Evolutionary conservation across 1,140 invertebrate genomes (phyloP), one percentile per base, ranked within the genome.

Genomic region (Drosophila nigromelanica): DNA sequence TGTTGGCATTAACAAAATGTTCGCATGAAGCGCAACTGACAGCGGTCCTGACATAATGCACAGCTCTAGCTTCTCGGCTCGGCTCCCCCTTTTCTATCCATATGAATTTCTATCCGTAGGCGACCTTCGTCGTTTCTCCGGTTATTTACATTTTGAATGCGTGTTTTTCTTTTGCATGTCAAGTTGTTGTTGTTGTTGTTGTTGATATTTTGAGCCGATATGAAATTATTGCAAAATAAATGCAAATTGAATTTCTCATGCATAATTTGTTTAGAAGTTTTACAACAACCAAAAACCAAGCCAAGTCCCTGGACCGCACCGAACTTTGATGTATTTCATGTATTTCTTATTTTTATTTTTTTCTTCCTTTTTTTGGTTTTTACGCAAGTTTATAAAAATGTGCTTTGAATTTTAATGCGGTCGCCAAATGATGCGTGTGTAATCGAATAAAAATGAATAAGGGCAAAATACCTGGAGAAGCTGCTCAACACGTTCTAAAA

Each of bases 171-270:
- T 86, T 72, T 67, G 43, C 73, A 77, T 80, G 61, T 51, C 64
- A 35, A 60, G 51, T 64, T 79, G 56, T 43, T 78, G 54, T 18
- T 42, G 18, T 63, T 80, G 61, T 74, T 82, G 64, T 71, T 74
- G 70, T 52, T 63, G 78, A 83, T 78, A 67, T 78, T 72, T 64
- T 78, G 73, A 78, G 62, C 67, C 76, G 73, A 76, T 89, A 89
- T 89, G 73, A 89, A 89, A 89, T 89, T 89, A 89, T 89, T 89
- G 83, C 85, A 78, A 89, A 89, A 89, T 89, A 89, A 89, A 89
- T 89, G 83, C 83, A 89, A 89, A 89, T 89, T 89, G 83, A 89
- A 89, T 89, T 89, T 80, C 79, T 83, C 83, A 89, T 89, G 83
- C 83, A 89, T 89, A 89, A 89, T 89, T 89, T 89, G 83, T 78